Base-by-base conservation (phyloP, 2,113 vertebrate genomes). In the Guaruba guarouba region DNA sequence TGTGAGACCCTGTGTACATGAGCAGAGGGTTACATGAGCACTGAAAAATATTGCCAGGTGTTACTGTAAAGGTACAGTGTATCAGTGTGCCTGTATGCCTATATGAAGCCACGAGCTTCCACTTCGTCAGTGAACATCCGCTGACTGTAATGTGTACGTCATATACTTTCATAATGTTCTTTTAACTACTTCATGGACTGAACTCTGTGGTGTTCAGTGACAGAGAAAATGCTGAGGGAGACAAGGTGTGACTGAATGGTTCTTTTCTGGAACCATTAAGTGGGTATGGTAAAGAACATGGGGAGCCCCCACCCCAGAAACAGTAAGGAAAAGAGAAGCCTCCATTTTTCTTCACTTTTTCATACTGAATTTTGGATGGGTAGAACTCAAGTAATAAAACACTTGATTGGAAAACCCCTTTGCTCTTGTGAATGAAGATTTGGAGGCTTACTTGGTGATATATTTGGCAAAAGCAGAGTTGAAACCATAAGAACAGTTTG, bases 1-100 rank as follows among this genome's bases (percentile, higher is more conserved):
- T 12, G 14, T 4, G 20, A 63, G 52, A n/a, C 22, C 5, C 4
- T 43, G 13, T 5, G 11, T 46, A 9, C 8, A 0, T 16, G 27
- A 55, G n/a, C 31, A 6, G 23, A 49, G 48, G 48, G 48, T 24
- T 49, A 24, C 8, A 0, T 16, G 31, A 55, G 27, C 27, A 4
- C 39, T 49, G n/a, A 37, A 54, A 25, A 55, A 9, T 4, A 10
- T 14, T 57, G 54, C 12, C 28, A 49, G 73, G 17, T 44, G 41
- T 67, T 86, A n/a, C 43, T 43, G 27, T 39, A 57, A 73, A 29
- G 24, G 69, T 33, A 4, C 14, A 37, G 13, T 13, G 2, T 44
- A 15, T 43, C 7, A 2, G 13, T 2, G 20, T 37, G n/a, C 48
- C 35, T 67, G 0, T 49, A 19, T 23, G 52, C 48, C 35, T 71